Evolutionary conservation across 2,888 invertebrate species (phyloP), one percentile per base, ranked within the genome.

Genomic region (Netelia virgata): DNA sequence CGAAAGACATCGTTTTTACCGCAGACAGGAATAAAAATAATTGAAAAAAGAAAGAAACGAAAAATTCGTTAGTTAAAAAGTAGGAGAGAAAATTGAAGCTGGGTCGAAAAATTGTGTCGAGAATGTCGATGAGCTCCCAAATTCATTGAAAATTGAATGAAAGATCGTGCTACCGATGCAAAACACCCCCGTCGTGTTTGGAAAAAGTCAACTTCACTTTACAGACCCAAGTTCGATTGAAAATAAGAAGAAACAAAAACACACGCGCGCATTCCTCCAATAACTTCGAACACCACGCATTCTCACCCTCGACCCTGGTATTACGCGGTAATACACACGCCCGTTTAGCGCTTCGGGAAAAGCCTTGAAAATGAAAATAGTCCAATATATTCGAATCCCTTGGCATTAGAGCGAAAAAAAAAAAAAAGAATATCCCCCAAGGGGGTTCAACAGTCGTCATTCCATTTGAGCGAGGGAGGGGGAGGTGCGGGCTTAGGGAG

Each of bases 401-500:
- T 28, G 36, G 14, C 6, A 43, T 57, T 66, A 43, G 28, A 28
- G 5, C 0, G 5, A 28, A 28, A 28, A 28, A 28, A 23, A 23
- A 23, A 28, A 28, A 28, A 28, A 28, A 28, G 28, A 6, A 20
- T n/a, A 50, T n/a, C 8, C 36, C 36, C 47, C 23, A 20, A 59
- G 28, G 68, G 76, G 23, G 43, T 23, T 77, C 77, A 41, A 36
- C 18, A 69, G 59, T 43, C 28, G 43, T 72, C 72, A 43, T 75
- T 16, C 28, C 43, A n/a, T 47, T 47, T 14, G 47, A 14, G 14
- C 14, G 47, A 43, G 28, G 43, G 14, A 36, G 43, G 28, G 43
- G 14, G 57, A 9, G 16, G 59, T 18, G n/a, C 9, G 36, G 75
- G n/a, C 66, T 74, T 76, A 57, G 55, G 3, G n/a, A 14, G 61